Percentiles rank a stretch among this genome's conserved stretches.
Evolutionary conservation across 2,888 invertebrate genomes (phyloP).

Genomic region (Habroteleia sp.): DNA sequence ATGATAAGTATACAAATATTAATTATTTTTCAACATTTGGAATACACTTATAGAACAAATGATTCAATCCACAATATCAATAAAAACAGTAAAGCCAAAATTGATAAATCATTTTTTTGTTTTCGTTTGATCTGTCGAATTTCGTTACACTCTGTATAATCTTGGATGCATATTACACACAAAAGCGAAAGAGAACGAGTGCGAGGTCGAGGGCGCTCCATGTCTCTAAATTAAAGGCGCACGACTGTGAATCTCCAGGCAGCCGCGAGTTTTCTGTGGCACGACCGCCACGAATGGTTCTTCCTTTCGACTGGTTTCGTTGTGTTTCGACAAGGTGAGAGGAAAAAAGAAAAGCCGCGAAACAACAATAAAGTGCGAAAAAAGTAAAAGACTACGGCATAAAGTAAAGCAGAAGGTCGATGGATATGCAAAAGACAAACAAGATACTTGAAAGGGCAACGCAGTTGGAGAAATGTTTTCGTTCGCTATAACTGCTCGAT

Average conservation of each 20-base stretch:
- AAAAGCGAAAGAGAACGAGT: conserved; percentile 62
- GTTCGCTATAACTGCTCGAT: conserved; percentile 1
- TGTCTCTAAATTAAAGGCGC: conserved; percentile 79
- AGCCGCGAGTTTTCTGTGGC: conserved; percentile 76
- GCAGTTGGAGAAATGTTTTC: conserved; percentile 18
- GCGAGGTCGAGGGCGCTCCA: conserved; percentile 78
- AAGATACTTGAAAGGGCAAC: conserved; percentile 21
- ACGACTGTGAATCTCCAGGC: conserved; percentile 78
- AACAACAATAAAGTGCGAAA: conserved; percentile 1
- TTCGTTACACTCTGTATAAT: conserved; percentile 45
- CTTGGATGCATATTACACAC: conserved; percentile 55
- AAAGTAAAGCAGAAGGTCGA: conserved; percentile 10
- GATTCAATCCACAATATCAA: too few species aligned
- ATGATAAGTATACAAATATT: too few species aligned
- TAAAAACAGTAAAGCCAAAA: too few species aligned
- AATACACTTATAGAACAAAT: too few species aligned
- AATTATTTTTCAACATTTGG: too few species aligned
- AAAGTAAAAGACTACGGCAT: conserved; percentile 5
- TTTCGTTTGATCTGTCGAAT: conserved; percentile 34
- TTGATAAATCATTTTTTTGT: too few species aligned
- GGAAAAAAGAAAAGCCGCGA: conserved; percentile 6
- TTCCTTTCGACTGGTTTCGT: conserved; percentile 19
- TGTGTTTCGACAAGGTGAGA: conserved; percentile 5
- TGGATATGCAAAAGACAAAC: conserved; percentile 34
- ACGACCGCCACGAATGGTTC: conserved; percentile 61